Base-by-base conservation (phyloP, 2,888 invertebrate species). In the Omphaloscelis lunosa region DNA sequence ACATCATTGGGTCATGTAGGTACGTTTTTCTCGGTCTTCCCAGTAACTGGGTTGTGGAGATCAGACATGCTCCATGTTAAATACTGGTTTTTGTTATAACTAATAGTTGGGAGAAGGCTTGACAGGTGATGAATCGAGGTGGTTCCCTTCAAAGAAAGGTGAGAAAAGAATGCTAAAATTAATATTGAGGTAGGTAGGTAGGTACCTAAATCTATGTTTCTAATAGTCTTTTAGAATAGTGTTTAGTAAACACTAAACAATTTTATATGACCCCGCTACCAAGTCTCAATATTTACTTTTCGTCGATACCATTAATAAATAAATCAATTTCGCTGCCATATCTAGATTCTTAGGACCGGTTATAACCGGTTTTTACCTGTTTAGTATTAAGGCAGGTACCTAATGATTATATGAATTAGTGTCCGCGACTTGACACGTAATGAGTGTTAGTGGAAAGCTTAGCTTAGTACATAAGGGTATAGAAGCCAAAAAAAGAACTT, bases 281-380 rank as follows among this genome's bases (percentile, higher is more conserved):
- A 20, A 45, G 20, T 69, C n/a, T n/a, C 51, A 62, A 79, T 83
- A 73, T 79, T 81, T 72, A 83, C 27, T 34, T 72, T 62, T 39
- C 17, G 45, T 68, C 59, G 29, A n/a, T 48, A 63, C 17, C 6
- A 39, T 76, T 59, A 68, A 70, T 20, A 56, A 53, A 84, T 59
- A 66, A 70, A 73, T 84, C 73, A 62, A 83, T 61, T 77, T 53
- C 29, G 51, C 58, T 34, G 56, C 62, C 41, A 45, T 59, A 67
- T 63, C 68, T 80, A 73, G 80, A 62, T 73, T 45, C 23, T 39
- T 4, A 48, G 20, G 3, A 68, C 85, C 41, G 34, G 83, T 83
- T 73, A 0, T 20, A 65, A 68, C 48, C 53, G 48, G 56, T 76
- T 75, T 66, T 59, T 56, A 66, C 81, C 20, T 27, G 56, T 81